Percentiles rank a stretch among this genome's conserved stretches.
phyloP scores from a whole-genome alignment of 2,797 vertebrate genomes.

The Scolopax rusticola region DNA sequence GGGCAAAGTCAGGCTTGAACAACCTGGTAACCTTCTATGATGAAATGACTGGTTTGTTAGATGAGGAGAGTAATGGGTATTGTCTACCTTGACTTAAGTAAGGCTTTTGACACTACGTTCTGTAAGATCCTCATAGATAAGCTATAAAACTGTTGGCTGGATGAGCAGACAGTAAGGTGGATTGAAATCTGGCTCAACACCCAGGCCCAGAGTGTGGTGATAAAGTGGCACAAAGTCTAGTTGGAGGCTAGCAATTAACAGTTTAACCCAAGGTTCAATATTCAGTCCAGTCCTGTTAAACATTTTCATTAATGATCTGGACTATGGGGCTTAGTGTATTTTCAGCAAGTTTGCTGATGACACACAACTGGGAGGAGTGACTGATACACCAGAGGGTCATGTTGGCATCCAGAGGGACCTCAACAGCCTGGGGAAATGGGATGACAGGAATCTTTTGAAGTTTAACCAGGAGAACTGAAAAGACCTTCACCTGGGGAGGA shows the following conservation, averaged over 20 bases:
- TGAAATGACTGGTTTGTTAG: neutral
- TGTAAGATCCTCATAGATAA: neutral
- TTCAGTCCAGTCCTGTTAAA: neutral
- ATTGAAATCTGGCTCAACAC: neutral
- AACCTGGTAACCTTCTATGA: neutral
- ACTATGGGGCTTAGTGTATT: neutral
- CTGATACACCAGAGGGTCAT: neutral
- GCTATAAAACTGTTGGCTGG: neutral
- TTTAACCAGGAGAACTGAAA: neutral
- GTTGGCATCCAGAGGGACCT: neutral
- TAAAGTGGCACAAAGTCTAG: neutral
- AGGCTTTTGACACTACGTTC: neutral
- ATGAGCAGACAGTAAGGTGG: neutral
- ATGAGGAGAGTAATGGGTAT: neutral
- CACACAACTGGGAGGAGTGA: neutral
- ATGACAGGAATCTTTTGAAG: neutral
- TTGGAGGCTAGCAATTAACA: neutral
- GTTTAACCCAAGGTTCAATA: neutral
- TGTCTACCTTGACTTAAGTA: neutral
- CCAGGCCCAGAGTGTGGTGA: neutral
- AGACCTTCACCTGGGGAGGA: neutral
- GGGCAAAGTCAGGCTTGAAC: neutral
- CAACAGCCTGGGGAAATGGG: neutral
- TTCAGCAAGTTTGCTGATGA: neutral
- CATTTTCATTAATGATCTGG: neutral